Evolutionary conservation across 2,113 vertebrate species (phyloP).

Genomic region (Narcine bancroftii): DNA sequence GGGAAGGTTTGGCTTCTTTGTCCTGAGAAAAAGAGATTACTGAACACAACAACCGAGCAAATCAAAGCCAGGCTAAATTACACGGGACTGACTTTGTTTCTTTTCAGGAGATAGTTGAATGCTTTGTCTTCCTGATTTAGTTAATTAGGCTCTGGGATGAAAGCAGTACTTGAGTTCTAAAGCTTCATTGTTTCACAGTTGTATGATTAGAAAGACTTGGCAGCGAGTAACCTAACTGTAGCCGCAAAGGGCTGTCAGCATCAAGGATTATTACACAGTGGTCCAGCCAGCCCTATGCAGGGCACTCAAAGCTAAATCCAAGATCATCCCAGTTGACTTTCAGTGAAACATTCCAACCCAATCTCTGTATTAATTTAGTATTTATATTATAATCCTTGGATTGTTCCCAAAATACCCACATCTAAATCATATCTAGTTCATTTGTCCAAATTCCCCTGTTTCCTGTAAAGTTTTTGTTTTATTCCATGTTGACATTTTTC

Average conservation of each 20-base stretch:
- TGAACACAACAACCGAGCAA: conserved; percentile 11
- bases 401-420: neutral
- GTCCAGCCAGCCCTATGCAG: neutral
- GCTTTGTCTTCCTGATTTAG: conserved; percentile 33
- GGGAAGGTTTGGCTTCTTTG: conserved; percentile 25
- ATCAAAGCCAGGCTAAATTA: conserved; percentile 23
- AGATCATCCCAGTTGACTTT: conserved; percentile 20
- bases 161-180: conserved; percentile 34
- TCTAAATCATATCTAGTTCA: neutral
- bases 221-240: neutral
- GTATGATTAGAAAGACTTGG: conserved; percentile 19
- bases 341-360: neutral
- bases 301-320: neutral
- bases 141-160: conserved; percentile 32
- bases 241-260: conserved; percentile 22
- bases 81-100: conserved; percentile 28
- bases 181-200: conserved; percentile 33
- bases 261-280: conserved; percentile 24
- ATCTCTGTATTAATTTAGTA: neutral
- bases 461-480: neutral
- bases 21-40: conserved; percentile 31
- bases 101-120: conserved; percentile 28
- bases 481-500: neutral
- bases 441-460: neutral
- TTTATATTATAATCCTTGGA: conserved; percentile 20